A percentile compares a stretch with the other conserved stretches of the same genome.
Conservation (phyloP, 2,113 vertebrate genomes). For the Phaethon lepturus region DNA sequence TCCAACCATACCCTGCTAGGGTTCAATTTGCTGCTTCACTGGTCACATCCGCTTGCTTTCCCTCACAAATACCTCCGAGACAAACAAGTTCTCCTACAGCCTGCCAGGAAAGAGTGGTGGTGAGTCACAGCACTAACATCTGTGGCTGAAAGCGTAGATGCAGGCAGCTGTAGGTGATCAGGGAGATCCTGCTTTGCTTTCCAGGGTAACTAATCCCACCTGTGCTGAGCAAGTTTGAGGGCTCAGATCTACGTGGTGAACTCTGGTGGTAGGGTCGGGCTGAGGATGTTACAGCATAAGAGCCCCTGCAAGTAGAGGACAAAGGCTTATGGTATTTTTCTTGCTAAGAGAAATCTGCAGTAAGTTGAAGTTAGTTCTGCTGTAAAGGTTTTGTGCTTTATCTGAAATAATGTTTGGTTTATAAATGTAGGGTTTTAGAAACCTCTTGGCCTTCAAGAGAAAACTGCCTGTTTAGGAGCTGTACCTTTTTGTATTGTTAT, state of each 20-base stretch:
- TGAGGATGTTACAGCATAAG: background rate
- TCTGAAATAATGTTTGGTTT: slow-evolving; percentile 37
- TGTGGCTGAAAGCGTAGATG: background rate
- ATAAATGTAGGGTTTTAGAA: slow-evolving; percentile 3
- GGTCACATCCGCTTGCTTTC: background rate
- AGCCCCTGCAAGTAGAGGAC: background rate
- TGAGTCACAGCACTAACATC: background rate
- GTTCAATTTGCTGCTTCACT: background rate
- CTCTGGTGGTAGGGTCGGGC: background rate
- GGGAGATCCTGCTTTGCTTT: background rate
- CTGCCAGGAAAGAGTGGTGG: background rate
- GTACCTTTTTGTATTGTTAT: slow-evolving; percentile 26
- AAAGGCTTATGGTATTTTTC: background rate
- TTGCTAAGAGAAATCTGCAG: background rate
- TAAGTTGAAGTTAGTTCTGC: slow-evolving; percentile 36
- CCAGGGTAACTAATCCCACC: background rate
- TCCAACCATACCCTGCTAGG: background rate
- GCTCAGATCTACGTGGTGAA: accelerated
- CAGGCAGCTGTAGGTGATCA: background rate
- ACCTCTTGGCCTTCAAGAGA: slow-evolving; percentile 46
- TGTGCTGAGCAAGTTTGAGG: background rate
- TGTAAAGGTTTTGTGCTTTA: slow-evolving; percentile 36
- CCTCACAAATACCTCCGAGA: background rate
- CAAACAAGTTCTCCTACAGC: background rate
- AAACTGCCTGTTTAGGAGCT: background rate